Evolutionary conservation across 2,888 invertebrate genomes (phyloP), one percentile per base, ranked within the genome.

Genomic region (Drosophila aldrichi): DNA sequence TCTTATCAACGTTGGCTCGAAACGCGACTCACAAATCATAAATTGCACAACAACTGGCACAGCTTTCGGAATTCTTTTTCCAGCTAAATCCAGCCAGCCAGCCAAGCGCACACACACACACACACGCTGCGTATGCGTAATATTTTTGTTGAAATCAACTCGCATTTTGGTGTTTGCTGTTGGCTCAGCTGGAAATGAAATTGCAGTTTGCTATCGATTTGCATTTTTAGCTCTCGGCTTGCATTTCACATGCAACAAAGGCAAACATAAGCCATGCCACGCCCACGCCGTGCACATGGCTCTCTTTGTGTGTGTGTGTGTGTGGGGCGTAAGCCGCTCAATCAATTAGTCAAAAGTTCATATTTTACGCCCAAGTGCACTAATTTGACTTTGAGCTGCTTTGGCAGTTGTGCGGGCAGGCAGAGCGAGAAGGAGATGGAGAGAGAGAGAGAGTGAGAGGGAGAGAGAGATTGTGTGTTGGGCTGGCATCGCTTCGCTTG

Each of bases 271-370:
- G 63, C 55, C 41, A n/a, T 32, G 58, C 49, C 60, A 57, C 48
- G 46, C 57, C 69, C 51, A 41, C 56, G 34, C 25, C 25, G n/a
- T 34, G 18, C n/a, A n/a, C n/a, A n/a, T n/a, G n/a, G n/a, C n/a
- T n/a, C n/a, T n/a, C n/a, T n/a, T n/a, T 55, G 36, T 29, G 40
- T 18, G 49, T 57, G 36, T 25, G 34, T 29, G 29, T 44, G 51
- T 25, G 54, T 12, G 38, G 22, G 40, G 52, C 46, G 34, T 60
- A 63, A 70, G 67, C 69, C 63, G 67, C 63, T 79, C 79, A 81
- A 84, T 82, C 82, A 81, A 81, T 81, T 81, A 81, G 76, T 76
- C 79, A 79, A 70, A 76, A 71, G 70, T 67, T 82, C 67, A 76
- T 70, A 71, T 82, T 69, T 67, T 69, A 57, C 69, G 62, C 67